Evolutionary conservation across 2,888 invertebrate genomes (phyloP).

Genomic region (Monoplex corrugatus): DNA sequence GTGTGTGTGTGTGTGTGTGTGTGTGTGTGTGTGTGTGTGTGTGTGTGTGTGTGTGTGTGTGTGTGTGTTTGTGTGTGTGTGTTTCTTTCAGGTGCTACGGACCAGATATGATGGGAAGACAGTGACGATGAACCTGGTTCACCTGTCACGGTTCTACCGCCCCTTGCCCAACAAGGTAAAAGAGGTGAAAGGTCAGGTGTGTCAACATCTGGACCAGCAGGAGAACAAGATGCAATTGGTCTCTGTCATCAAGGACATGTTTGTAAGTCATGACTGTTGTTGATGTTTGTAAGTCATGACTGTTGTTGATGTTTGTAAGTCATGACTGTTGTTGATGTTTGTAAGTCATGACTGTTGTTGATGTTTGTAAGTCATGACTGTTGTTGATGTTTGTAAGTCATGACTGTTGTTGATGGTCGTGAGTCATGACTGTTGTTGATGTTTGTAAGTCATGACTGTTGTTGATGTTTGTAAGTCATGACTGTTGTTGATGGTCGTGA

Average conservation of each 20-base stretch:
- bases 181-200: conserved; percentile 82
- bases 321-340: no score
- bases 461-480: no score
- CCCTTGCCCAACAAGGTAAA: conserved; percentile 84
- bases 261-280: conserved; percentile 26
- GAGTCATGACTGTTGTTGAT: no score
- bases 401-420: no score
- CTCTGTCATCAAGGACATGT: conserved; percentile 30
- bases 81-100: neutral
- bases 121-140: conserved; percentile 68
- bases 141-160: conserved; percentile 84
- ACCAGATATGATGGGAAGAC: neutral
- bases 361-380: neutral
- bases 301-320: no score
- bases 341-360: neutral
- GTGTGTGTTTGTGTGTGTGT: neutral
- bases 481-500: no score
- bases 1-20: no score
- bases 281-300: no score
- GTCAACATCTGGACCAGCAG: conserved; percentile 83
- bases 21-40: neutral
- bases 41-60: neutral
- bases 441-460: no score
- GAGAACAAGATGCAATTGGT: conserved; percentile 83
- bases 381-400: no score